A percentile compares a stretch with the other conserved stretches of the same genome.
These are phyloP conservation scores for Drosophila neonasuta DNA, from an alignment of 2,888 invertebrate species.

Conservation along the genomic window DNA sequence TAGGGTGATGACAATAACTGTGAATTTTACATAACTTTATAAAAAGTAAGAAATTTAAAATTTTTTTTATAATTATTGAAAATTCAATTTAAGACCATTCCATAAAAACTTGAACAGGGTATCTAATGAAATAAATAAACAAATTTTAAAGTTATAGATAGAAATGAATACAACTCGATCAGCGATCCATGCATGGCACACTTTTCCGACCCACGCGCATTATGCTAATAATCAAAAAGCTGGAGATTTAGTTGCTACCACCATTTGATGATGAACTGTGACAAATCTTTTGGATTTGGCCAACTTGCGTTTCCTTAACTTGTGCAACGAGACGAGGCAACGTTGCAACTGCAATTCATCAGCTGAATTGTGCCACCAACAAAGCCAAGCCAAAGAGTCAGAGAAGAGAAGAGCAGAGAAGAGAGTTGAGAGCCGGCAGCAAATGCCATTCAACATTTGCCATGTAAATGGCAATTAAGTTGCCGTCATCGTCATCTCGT, in stretches of 20 bases:
- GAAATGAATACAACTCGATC: constrained; percentile 20
- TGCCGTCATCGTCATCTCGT: constrained; percentile 66
- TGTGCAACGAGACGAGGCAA: constrained; percentile 7
- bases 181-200: constrained; percentile 58
- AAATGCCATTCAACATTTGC: constrained; percentile 53
- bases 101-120: neutral
- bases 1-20: neutral
- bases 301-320: neutral
- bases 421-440: constrained; percentile 44
- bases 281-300: constrained; percentile 49
- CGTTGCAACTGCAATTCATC: constrained; percentile 60
- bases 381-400: constrained; percentile 37
- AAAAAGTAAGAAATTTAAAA: neutral
- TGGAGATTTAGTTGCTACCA: neutral
- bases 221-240: constrained; percentile 56
- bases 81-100: neutral
- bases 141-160: constrained; percentile 8
- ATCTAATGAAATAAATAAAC: neutral
- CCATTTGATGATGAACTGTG: constrained; percentile 54
- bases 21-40: no score
- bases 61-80: neutral
- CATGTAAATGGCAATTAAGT: constrained; percentile 78
- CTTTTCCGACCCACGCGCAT: constrained; percentile 58
- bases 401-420: neutral
- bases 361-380: constrained; percentile 73